Base-by-base conservation (phyloP, 1,140 invertebrate genomes). In the Riptortus pedestris region DNA sequence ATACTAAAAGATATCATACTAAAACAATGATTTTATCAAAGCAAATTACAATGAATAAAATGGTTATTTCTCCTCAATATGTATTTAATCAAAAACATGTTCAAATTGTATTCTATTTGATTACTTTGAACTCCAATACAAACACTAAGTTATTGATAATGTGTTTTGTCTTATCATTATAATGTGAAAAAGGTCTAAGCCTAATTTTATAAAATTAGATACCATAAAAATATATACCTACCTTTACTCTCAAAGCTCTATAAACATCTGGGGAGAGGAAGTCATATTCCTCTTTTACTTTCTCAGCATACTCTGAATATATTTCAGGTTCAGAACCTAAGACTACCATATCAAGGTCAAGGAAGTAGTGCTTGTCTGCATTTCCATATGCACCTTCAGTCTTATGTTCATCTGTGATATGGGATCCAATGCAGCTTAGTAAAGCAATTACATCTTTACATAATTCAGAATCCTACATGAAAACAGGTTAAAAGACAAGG, bases 361-460 rank as follows among this genome's bases (percentile, higher is more conserved):
- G 70, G 48, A 84, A 79, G 71, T 80, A 84, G 71, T 84, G 82
- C 65, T 74, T 73, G 71, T 84, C 82, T 57, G 81, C 80, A 57
- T 69, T 70, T n/a, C 82, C 82, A 69, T 72, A 81, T 24, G 71
- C 72, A 58, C 77, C 79, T 24, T 75, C 75, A 18, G 75, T 74
- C 71, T 80, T 80, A 70, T 83, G 80, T 55, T 80, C 82, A 43
- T 83, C 81, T 5, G 82, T 83, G 66, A 79, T 80, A 65, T 81
- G 79, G 16, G 77, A 80, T 24, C 77, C 74, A 3, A 76, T 75
- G 59, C 79, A 73, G 67, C 78, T 72, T 14, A 84, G 73, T 47
- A 84, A 69, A 31, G 73, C 71, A 60, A 75, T 73, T 2, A 81
- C 78, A 69, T 79, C 73, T 55, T 72, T 71, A 57, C 72, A 73